Conservation (phyloP, 1,140 invertebrate genomes). For the Cydia fagiglandana region DNA sequence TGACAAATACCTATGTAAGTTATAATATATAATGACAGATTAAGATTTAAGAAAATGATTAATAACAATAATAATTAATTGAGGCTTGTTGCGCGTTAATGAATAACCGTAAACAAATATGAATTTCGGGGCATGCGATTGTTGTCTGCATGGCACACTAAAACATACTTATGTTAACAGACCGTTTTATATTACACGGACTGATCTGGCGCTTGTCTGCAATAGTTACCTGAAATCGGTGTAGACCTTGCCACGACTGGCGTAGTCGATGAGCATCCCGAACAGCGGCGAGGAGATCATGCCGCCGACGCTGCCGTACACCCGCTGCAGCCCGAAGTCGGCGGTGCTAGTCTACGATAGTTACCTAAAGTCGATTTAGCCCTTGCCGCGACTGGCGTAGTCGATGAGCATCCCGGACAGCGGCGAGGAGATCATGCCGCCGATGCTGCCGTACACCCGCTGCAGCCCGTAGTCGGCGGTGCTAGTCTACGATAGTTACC, state of each 20-base stretch:
- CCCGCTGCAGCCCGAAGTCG: slow-evolving; percentile 89
- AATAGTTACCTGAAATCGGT: slow-evolving; percentile 84
- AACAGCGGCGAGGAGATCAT: slow-evolving; percentile 90
- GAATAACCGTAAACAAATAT: too few species aligned
- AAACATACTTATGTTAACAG: too few species aligned
- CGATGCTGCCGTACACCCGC: slow-evolving; percentile 88
- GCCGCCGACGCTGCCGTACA: slow-evolving; percentile 88
- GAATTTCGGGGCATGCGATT: neutral
- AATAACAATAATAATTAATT: too few species aligned
- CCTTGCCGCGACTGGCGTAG: slow-evolving; percentile 79
- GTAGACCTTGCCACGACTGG: slow-evolving; percentile 80
- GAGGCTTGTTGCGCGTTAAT: too few species aligned
- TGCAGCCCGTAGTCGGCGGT: slow-evolving; percentile 90
- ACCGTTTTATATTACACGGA: too few species aligned
- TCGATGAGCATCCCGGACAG: slow-evolving; percentile 88
- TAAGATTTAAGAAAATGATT: too few species aligned
- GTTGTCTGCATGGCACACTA: slow-evolving; percentile 54
- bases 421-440: slow-evolving; percentile 89
- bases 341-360: too few species aligned
- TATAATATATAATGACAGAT: too few species aligned
- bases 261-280: slow-evolving; percentile 86
- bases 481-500: too few species aligned
- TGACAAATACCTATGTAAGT: too few species aligned
- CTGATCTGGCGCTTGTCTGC: too few species aligned
- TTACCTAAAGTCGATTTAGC: slow-evolving; percentile 87